A percentile compares a stretch with the other conserved stretches of the same genome.
Evolutionary conservation across 2,113 vertebrate species (phyloP).

Genomic region (Lethenteron camtschaticum): DNA sequence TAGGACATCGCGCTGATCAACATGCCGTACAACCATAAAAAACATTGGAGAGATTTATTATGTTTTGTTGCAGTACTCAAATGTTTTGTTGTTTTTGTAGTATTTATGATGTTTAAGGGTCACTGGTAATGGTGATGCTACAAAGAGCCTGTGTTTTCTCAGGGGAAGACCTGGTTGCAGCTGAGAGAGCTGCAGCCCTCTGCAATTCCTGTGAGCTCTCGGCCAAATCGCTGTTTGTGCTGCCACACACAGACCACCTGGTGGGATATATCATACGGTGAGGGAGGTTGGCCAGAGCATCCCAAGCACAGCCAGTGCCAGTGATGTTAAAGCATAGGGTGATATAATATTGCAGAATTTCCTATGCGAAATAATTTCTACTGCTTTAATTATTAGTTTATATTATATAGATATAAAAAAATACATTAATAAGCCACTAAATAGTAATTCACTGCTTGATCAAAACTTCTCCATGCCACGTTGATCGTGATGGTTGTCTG

Average conservation of each 20-base stretch:
- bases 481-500: too few species aligned
- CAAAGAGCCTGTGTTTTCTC: background rate
- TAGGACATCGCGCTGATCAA: too few species aligned
- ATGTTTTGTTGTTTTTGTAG: too few species aligned
- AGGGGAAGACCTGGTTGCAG: conserved; percentile 89
- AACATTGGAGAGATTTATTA: too few species aligned
- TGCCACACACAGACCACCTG: conserved; percentile 88
- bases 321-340: background rate
- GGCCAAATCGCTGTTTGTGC: conserved; percentile 78
- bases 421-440: background rate
- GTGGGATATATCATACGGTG: conserved; percentile 96
- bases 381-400: background rate
- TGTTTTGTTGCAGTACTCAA: too few species aligned
- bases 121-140: too few species aligned
- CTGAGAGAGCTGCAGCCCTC: conserved; percentile 64
- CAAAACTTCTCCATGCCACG: background rate
- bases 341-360: background rate
- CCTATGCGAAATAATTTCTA: background rate
- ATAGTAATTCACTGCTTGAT: background rate
- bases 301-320: too few species aligned
- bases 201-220: conserved; percentile 82
- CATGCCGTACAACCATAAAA: too few species aligned
- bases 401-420: background rate
- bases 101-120: too few species aligned
- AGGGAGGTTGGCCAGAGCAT: background rate